Evolutionary conservation across 1,140 invertebrate genomes (phyloP).

Genomic region (Alviniconcha marisindica): DNA sequence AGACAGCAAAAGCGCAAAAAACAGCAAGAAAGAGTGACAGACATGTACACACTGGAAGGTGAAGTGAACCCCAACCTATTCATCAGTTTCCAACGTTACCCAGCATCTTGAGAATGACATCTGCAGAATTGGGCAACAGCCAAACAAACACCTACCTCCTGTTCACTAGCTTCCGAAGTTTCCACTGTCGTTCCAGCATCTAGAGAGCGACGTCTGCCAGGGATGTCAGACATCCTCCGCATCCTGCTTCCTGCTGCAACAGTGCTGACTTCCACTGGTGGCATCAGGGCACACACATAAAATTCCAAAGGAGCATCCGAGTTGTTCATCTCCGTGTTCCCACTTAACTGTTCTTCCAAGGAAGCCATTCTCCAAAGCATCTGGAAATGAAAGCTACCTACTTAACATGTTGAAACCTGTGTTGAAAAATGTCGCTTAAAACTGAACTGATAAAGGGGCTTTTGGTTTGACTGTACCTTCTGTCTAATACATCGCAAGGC

Average conservation of each 20-base stretch:
- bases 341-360: not conserved
- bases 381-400: no score
- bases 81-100: no score
- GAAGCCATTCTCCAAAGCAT: not conserved
- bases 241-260: slow-evolving; percentile 54
- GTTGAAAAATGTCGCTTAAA: no score
- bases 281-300: slow-evolving; percentile 63
- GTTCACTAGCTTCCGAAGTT: not conserved
- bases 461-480: no score
- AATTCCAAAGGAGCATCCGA: slow-evolving; percentile 27
- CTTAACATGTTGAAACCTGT: no score
- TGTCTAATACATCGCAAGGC: no score
- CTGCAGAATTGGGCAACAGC: not conserved
- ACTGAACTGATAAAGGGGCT: no score
- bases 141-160: no score
- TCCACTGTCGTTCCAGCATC: not conserved
- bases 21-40: not conserved
- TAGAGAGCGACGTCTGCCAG: slow-evolving; percentile 48
- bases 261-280: slow-evolving; percentile 53
- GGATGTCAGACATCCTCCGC: slow-evolving; percentile 56
- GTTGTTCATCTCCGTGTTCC: not conserved
- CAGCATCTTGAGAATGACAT: not conserved
- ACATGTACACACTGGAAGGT: no score
- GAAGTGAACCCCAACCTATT: not conserved
- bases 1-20: not conserved